These are phyloP conservation scores for Scaptomyza pallida DNA, from an alignment of 1,140 invertebrate genomes.

Conservation along the genomic window DNA sequence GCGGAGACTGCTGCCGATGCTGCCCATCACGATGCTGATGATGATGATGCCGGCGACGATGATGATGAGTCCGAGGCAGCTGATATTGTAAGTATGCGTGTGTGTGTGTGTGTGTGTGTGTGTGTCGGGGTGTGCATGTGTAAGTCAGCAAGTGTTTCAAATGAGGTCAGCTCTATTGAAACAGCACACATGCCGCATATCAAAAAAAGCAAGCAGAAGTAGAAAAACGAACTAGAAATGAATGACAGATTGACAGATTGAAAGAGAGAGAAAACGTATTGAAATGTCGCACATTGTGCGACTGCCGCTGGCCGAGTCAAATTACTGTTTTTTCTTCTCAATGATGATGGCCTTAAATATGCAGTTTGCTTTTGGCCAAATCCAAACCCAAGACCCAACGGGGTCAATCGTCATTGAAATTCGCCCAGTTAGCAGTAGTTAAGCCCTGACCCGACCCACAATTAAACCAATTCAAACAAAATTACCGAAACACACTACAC, in stretches of 20 bases:
- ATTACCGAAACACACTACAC: no score
- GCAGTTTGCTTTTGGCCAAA: conserved; percentile 12
- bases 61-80: conserved; percentile 64
- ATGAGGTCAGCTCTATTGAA: conserved; percentile 69
- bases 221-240: conserved; percentile 3
- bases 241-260: background rate
- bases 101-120: background rate
- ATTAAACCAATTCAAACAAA: background rate
- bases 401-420: conserved; percentile 11
- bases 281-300: conserved; percentile 62
- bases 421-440: background rate
- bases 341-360: conserved; percentile 23
- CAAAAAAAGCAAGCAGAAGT: no score
- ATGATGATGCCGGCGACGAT: conserved; percentile 46
- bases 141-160: conserved; percentile 53
- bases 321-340: conserved; percentile 57
- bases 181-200: conserved; percentile 4
- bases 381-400: conserved; percentile 1
- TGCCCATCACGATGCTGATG: no score
- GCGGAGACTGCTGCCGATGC: conserved; percentile 31
- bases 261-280: conserved; percentile 35
- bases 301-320: conserved; percentile 36
- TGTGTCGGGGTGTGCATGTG: background rate
- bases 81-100: conserved; percentile 73
- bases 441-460: background rate